These are phyloP conservation scores for Lepidothrix coronata DNA, from an alignment of 2,113 vertebrate species.

Conservation along the genomic window DNA sequence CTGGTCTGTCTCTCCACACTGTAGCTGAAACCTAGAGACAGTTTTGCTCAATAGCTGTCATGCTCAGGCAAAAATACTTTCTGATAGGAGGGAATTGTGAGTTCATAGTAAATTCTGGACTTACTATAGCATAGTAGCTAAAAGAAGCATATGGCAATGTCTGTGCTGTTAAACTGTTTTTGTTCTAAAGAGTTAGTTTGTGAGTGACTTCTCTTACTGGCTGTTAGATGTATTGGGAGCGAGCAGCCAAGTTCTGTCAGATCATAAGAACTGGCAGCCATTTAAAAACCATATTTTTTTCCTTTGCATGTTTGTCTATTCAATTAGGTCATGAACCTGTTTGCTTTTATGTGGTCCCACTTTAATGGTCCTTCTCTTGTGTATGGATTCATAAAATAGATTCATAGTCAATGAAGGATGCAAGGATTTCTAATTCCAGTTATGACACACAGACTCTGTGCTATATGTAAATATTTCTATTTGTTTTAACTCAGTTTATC, in stretches of 20 bases:
- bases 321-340: background rate
- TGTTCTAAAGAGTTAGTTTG: background rate
- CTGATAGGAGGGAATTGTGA: background rate
- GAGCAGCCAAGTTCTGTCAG: background rate
- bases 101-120: background rate
- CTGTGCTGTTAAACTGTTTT: background rate
- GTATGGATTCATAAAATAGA: background rate
- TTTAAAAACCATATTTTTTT: background rate
- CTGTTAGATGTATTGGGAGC: background rate
- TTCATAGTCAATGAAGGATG: background rate
- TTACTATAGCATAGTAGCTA: background rate
- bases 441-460: background rate
- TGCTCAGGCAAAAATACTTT: background rate
- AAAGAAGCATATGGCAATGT: background rate
- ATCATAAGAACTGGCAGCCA: background rate
- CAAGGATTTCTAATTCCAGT: background rate
- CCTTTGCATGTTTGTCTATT: background rate
- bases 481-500: background rate
- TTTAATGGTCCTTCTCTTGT: background rate
- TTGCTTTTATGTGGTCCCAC: background rate
- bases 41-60: background rate
- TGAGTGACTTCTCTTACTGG: background rate
- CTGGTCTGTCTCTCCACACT: background rate
- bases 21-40: background rate
- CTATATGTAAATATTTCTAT: background rate